phyloP scores from a whole-genome alignment of 2,888 invertebrate genomes.

The Melanophora roralis region DNA sequence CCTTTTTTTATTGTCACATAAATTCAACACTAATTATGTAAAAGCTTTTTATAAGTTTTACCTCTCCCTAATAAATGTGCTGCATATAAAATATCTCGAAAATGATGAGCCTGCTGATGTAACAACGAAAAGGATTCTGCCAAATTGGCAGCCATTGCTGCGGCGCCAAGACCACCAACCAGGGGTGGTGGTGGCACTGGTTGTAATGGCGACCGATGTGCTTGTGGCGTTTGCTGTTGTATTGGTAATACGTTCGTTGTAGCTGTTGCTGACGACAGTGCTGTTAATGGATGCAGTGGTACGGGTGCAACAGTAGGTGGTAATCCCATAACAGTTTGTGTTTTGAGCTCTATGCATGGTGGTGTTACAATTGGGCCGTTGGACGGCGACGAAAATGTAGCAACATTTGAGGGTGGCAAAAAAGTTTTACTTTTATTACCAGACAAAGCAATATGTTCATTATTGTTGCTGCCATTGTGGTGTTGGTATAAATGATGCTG shows the following conservation, averaged over 20 bases:
- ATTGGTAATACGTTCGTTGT: slow-evolving; percentile 31
- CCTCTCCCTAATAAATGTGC: slow-evolving; percentile 82
- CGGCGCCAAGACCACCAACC: slow-evolving; percentile 63
- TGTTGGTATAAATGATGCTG: slow-evolving; percentile 36
- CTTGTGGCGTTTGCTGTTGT: slow-evolving; percentile 32
- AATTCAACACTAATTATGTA: background rate
- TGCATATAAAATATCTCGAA: slow-evolving; percentile 82
- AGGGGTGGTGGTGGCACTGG: slow-evolving; percentile 40
- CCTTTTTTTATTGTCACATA: background rate
- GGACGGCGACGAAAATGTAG: slow-evolving; percentile 24
- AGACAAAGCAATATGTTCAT: slow-evolving; percentile 33
- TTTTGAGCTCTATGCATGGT: slow-evolving; percentile 18
- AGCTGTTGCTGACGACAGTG: slow-evolving; percentile 23
- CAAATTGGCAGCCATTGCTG: slow-evolving; percentile 74
- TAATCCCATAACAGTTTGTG: slow-evolving; percentile 46
- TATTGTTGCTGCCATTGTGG: slow-evolving; percentile 22
- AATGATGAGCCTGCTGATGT: slow-evolving; percentile 77
- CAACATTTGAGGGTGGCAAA: slow-evolving; percentile 47
- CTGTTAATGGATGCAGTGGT: slow-evolving; percentile 3
- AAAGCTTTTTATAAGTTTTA: slow-evolving; percentile 67
- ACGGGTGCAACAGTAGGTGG: slow-evolving; percentile 23
- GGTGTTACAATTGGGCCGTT: background rate
- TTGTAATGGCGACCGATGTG: slow-evolving; percentile 32
- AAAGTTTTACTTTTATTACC: slow-evolving; percentile 51
- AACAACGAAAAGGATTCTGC: slow-evolving; percentile 78